Percentiles rank a stretch among this genome's conserved stretches.
Evolutionary conservation across 2,888 invertebrate genomes (phyloP).

Genomic region (Nomada goodeniana): DNA sequence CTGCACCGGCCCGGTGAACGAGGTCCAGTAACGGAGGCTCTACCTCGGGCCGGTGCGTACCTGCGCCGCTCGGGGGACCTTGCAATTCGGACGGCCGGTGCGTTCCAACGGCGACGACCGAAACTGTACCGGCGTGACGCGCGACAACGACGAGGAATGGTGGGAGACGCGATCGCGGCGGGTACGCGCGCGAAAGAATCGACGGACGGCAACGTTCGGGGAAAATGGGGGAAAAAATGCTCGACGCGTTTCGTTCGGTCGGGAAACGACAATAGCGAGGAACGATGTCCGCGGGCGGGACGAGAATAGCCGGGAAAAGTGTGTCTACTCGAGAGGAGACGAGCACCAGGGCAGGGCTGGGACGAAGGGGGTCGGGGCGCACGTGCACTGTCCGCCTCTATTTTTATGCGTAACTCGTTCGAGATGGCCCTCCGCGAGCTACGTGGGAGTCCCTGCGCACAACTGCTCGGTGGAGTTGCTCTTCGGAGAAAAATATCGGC

Average conservation of each 20-base stretch:
- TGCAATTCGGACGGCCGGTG: too few relatives aligned
- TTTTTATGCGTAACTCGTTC: slow-evolving; percentile 66
- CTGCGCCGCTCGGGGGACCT: too few relatives aligned
- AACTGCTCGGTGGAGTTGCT: slow-evolving; percentile 32
- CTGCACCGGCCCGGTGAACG: not conserved
- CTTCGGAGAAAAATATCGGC: slow-evolving; percentile 29
- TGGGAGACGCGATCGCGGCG: not conserved
- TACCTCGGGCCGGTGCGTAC: too few relatives aligned
- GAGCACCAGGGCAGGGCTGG: not conserved
- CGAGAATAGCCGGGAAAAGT: slow-evolving; percentile 63
- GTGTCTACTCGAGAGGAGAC: slow-evolving; percentile 5
- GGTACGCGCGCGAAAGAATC: not conserved
- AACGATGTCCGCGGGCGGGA: slow-evolving; percentile 42
- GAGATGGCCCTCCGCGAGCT: slow-evolving; percentile 64
- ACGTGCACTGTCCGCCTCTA: slow-evolving; percentile 67
- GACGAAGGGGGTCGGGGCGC: slow-evolving; percentile 32
- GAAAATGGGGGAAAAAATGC: not conserved
- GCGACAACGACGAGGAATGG: too few relatives aligned
- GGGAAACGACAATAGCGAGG: not conserved
- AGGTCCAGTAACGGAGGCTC: slow-evolving; percentile 23
- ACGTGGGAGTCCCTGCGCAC: slow-evolving; percentile 65
- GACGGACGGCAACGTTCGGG: too few relatives aligned
- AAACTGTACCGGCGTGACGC: not conserved
- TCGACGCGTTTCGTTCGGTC: slow-evolving; percentile 8
- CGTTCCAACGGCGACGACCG: not conserved